These are phyloP conservation scores for Gasterosteus aculeatus DNA, from an alignment of 2,113 vertebrate genomes.

Conservation along the genomic window DNA sequence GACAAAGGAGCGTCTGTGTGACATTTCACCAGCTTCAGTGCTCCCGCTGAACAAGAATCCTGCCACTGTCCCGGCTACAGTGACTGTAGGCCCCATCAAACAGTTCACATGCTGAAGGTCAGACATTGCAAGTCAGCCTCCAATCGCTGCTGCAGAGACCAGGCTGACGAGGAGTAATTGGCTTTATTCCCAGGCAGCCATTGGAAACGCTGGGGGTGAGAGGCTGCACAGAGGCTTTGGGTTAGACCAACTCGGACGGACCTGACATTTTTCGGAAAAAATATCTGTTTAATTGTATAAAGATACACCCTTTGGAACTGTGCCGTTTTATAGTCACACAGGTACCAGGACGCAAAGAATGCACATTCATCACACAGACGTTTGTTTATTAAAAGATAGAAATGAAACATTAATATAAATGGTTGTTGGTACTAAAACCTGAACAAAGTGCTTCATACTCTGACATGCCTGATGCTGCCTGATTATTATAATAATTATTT, in stretches of 20 bases:
- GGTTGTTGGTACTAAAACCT: background rate
- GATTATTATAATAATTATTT: background rate
- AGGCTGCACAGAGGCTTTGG: background rate
- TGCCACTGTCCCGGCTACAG: constrained; percentile 51
- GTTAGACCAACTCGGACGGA: constrained; percentile 3
- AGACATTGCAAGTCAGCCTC: constrained; percentile 28
- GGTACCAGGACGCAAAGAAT: background rate
- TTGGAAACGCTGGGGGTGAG: background rate
- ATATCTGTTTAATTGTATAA: background rate
- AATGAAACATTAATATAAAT: background rate
- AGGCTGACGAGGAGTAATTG: constrained; percentile 51
- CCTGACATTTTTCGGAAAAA: constrained; percentile 12
- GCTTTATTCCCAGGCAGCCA: constrained; percentile 35
- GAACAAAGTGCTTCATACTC: background rate
- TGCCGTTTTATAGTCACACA: background rate
- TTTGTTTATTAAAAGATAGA: background rate
- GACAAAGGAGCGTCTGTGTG: constrained; percentile 51
- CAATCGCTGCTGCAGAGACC: constrained; percentile 21
- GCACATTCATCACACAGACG: background rate
- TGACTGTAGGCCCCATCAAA: constrained; percentile 61
- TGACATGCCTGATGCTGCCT: background rate
- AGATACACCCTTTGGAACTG: background rate
- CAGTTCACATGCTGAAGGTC: constrained; percentile 49
- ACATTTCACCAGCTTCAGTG: constrained; percentile 53
- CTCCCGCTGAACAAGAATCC: constrained; percentile 43